Percentiles rank a stretch among this genome's conserved stretches.
Evolutionary conservation across 2,888 invertebrate genomes (phyloP).

Genomic region (Petrolisthes cinctipes): DNA sequence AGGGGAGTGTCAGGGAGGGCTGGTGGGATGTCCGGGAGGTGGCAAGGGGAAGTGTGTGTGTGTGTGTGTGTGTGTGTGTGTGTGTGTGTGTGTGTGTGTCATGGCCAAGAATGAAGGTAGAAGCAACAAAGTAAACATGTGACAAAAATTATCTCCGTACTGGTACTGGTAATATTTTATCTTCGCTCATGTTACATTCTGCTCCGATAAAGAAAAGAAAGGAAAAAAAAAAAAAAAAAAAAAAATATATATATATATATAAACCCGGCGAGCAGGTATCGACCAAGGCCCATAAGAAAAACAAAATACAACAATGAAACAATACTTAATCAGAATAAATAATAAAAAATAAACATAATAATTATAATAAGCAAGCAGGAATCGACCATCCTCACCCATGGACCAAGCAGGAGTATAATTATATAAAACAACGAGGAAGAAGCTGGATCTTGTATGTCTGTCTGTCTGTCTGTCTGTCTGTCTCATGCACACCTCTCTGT

Average conservation of each 20-base stretch:
- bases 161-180: too few species aligned
- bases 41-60: not conserved
- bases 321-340: too few species aligned
- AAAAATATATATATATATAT: not conserved
- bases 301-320: not conserved
- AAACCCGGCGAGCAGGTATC: not conserved
- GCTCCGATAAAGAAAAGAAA: not conserved
- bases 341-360: too few species aligned
- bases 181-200: too few species aligned
- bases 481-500: not conserved
- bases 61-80: slow-evolving; percentile 14
- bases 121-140: not conserved
- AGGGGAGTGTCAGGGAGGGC: not conserved
- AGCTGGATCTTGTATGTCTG: not conserved
- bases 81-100: not conserved
- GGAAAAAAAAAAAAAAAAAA: not conserved
- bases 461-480: not conserved
- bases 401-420: too few species aligned
- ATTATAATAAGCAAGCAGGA: too few species aligned
- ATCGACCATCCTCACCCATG: too few species aligned
- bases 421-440: too few species aligned
- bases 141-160: too few species aligned
- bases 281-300: not conserved
- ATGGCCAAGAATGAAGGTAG: not conserved
- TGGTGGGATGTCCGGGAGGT: not conserved